Evolutionary conservation across 2,797 vertebrate species (phyloP).

Genomic region (Denticeps clupeoides): DNA sequence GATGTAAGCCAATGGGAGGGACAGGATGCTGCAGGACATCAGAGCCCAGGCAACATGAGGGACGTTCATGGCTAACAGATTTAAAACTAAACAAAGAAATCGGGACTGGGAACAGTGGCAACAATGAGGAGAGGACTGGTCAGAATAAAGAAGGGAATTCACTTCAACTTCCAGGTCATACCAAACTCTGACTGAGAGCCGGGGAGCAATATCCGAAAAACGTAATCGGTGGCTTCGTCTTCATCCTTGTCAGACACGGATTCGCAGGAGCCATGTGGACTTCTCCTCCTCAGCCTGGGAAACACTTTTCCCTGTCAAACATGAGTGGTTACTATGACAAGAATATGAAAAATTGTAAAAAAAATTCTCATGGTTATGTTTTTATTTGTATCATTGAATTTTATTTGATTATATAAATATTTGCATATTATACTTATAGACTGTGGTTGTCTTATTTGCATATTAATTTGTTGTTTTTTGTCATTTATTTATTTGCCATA

Average conservation of each 20-base stretch:
- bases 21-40: neutral
- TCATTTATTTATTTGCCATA: too few relatives aligned
- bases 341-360: neutral
- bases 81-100: slow-evolving; percentile 23
- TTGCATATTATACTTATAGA: neutral
- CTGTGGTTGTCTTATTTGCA: too few relatives aligned
- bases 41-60: neutral
- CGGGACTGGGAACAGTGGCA: slow-evolving; percentile 17
- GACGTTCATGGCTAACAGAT: neutral
- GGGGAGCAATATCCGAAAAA: slow-evolving; percentile 91
- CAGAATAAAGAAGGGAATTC: neutral
- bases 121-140: neutral
- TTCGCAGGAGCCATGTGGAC: slow-evolving; percentile 82
- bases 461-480: too few relatives aligned
- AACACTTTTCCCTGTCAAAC: slow-evolving; percentile 85
- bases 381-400: too few relatives aligned
- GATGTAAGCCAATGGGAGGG: neutral
- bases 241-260: slow-evolving; percentile 91
- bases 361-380: too few relatives aligned
- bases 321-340: too few relatives aligned
- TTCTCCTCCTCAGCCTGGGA: slow-evolving; percentile 82
- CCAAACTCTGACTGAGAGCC: slow-evolving; percentile 82
- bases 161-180: slow-evolving; percentile 44
- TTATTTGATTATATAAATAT: neutral
- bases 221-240: slow-evolving; percentile 91